phyloP scores from a whole-genome alignment of 2,113 vertebrate species.

The Podarcis muralis region DNA sequence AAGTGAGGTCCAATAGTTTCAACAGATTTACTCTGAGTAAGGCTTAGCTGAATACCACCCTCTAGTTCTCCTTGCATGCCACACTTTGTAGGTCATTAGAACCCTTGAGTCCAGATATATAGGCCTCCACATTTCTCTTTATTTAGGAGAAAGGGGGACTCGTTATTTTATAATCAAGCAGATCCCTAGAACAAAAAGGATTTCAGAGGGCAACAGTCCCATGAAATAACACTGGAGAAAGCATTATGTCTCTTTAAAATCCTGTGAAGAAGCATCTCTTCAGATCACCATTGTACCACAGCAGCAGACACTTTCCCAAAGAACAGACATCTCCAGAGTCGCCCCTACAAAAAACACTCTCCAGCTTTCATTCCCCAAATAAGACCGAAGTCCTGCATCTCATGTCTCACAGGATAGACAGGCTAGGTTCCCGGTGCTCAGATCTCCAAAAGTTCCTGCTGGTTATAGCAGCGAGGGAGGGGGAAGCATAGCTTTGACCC shows the following conservation, averaged over 20 bases:
- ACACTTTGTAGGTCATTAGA: background rate
- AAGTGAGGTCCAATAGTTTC: too few relatives aligned
- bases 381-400: background rate
- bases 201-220: background rate
- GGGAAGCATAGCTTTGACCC: background rate
- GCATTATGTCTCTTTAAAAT: background rate
- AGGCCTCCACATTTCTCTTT: background rate
- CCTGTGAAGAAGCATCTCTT: background rate
- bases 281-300: background rate
- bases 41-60: too few relatives aligned
- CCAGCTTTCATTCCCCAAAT: background rate
- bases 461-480: background rate
- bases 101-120: background rate
- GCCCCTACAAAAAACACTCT: background rate
- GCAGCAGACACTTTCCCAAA: background rate
- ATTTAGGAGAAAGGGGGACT: background rate
- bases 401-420: background rate
- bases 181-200: too few relatives aligned
- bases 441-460: rapidly evolving
- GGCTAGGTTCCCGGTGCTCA: background rate
- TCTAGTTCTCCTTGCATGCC: background rate
- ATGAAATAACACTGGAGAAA: background rate
- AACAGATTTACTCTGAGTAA: too few relatives aligned
- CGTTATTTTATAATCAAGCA: background rate
- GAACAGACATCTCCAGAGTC: background rate